Base-by-base conservation (phyloP, 2,113 vertebrate genomes). In the Elachura formosa region DNA sequence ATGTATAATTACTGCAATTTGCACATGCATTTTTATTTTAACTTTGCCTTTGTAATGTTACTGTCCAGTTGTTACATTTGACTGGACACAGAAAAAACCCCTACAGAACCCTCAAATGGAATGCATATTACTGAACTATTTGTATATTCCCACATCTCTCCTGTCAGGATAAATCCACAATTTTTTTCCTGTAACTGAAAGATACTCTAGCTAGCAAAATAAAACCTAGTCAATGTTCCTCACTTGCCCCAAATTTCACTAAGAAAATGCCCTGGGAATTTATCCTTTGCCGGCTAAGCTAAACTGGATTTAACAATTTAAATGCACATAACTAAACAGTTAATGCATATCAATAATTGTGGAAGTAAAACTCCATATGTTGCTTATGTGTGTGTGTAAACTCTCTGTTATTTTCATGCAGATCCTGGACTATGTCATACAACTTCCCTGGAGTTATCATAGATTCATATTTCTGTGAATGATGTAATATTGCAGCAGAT, bases 1-100 rank as follows among this genome's bases (percentile, higher is more conserved):
- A 66, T 48, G 38, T 64, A 55, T 73, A 91, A 93, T 86, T 93
- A 85, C 46, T 68, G 54, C 34, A 96, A 76, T 93, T 80, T 79
- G 34, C 51, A 78, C 36, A 31, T 52, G 45, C 22, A 73, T 59
- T 80, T 92, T 68, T 45, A 68, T 86, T 51, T 77, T 77, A 52
- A 33, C 10, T 12, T 23, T 36, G 18, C 51, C 34, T 92, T 45
- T 78, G 33, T 36, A 83, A 40, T 15, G 54, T 68, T 89, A 43
- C 62, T 89, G 84, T 61, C 63, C 78, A 77, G 49, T 75, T 80
- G 80, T 91, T 91, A 78, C 55, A 74, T 67, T 52, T 84, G 71
- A 76, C 75, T 75, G 40, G 34, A 22, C 72, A 84, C 3, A 4
- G 67, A 75, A 91, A 78, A 95, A n/a, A 19, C 9, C 45, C 21